Conservation (phyloP, 2,888 invertebrate species). For the Pocota personata region DNA sequence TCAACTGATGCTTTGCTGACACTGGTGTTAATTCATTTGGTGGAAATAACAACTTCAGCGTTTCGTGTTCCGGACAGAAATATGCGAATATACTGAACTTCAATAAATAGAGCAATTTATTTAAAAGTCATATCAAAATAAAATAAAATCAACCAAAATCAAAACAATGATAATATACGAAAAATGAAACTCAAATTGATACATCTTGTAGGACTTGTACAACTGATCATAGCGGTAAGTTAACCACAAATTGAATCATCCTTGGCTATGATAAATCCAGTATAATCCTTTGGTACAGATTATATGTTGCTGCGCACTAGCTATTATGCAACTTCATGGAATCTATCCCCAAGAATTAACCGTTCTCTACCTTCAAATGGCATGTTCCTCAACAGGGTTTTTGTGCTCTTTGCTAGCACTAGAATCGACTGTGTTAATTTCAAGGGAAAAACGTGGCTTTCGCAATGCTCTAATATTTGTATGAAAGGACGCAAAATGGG, state of each 20-base stretch:
- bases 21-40: no score
- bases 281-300: constrained; percentile 4
- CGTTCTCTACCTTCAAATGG: constrained; percentile 39
- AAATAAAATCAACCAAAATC: neutral
- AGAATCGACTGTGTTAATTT: constrained; percentile 7
- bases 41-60: no score
- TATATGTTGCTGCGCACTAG: neutral
- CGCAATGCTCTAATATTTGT: constrained; percentile 40
- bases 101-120: no score
- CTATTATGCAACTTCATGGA: neutral
- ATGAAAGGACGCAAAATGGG: neutral
- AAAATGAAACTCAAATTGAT: no score
- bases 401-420: constrained; percentile 16
- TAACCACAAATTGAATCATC: neutral
- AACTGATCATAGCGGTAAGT: constrained; percentile 25
- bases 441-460: constrained; percentile 7
- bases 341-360: constrained; percentile 43
- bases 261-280: no score
- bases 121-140: no score
- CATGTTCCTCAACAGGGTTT: constrained; percentile 5
- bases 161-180: no score
- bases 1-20: no score
- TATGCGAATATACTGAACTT: no score
- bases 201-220: constrained; percentile 18
- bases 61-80: no score